Evolutionary conservation across 2,888 invertebrate genomes (phyloP).

Genomic region (Apodemia duryi): DNA sequence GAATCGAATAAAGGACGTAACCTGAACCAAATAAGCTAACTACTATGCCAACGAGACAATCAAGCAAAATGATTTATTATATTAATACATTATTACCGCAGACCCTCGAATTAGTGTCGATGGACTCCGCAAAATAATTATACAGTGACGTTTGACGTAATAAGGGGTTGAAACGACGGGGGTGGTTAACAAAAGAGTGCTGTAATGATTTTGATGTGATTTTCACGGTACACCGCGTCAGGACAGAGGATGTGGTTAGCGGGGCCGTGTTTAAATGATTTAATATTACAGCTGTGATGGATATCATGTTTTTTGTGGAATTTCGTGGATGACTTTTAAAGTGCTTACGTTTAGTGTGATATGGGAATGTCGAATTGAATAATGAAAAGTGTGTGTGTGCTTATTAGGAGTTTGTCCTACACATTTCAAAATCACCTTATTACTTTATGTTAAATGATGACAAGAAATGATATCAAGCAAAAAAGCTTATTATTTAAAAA

Average conservation of each 20-base stretch:
- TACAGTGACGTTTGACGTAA: conserved; percentile 32
- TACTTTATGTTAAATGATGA: too few relatives aligned
- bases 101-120: conserved; percentile 24
- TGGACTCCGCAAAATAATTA: conserved; percentile 43
- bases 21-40: too few relatives aligned
- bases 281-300: conserved; percentile 3
- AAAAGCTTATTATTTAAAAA: too few relatives aligned
- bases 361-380: too few relatives aligned
- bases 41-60: too few relatives aligned
- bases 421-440: too few relatives aligned
- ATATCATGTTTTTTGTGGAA: conserved; percentile 18
- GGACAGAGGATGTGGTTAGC: conserved; percentile 33
- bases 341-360: too few relatives aligned
- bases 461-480: too few relatives aligned
- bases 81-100: conserved; percentile 16
- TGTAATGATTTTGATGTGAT: conserved; percentile 67
- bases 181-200: conserved; percentile 46
- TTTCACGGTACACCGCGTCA: conserved; percentile 49
- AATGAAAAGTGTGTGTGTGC: too few relatives aligned
- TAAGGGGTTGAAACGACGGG: conserved; percentile 46
- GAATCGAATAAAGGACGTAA: too few relatives aligned
- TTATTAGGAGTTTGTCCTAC: too few relatives aligned
- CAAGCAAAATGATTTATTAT: neutral
- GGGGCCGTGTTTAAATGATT: conserved; percentile 20
- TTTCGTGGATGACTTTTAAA: conserved; percentile 1